Evolutionary conservation across 2,113 vertebrate species (phyloP).

Genomic region (Marcusenius ussheri): DNA sequence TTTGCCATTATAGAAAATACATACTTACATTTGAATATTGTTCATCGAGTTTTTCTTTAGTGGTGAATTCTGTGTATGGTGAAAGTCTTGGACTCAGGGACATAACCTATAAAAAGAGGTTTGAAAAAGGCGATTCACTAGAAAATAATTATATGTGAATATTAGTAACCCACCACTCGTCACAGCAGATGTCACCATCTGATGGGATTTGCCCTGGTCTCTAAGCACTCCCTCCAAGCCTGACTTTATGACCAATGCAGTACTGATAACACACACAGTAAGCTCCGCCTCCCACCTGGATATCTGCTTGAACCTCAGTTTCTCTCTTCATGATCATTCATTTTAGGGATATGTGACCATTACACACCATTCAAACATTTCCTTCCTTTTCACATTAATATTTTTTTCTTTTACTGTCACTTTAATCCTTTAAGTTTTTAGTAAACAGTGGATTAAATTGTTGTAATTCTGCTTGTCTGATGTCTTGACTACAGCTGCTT

Average conservation of each 20-base stretch:
- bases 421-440: not conserved
- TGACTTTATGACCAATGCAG: not conserved
- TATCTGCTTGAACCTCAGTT: not conserved
- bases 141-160: not conserved
- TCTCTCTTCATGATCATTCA: not conserved
- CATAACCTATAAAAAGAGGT: constrained; percentile 42
- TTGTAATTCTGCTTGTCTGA: not conserved
- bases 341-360: not conserved
- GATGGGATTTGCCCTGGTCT: no score
- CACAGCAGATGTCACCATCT: not conserved
- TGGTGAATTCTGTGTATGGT: constrained; percentile 24
- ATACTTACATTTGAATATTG: constrained; percentile 50
- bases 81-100: constrained; percentile 50
- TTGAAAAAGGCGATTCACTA: not conserved
- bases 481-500: not conserved
- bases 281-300: not conserved
- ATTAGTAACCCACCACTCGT: not conserved
- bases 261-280: not conserved
- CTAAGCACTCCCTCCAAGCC: not conserved
- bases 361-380: not conserved
- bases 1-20: not conserved
- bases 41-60: constrained; percentile 41
- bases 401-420: not conserved
- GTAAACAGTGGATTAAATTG: not conserved
- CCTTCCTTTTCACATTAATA: not conserved